phyloP scores from a whole-genome alignment of 2,797 vertebrate genomes.

The Phataginus tricuspis region DNA sequence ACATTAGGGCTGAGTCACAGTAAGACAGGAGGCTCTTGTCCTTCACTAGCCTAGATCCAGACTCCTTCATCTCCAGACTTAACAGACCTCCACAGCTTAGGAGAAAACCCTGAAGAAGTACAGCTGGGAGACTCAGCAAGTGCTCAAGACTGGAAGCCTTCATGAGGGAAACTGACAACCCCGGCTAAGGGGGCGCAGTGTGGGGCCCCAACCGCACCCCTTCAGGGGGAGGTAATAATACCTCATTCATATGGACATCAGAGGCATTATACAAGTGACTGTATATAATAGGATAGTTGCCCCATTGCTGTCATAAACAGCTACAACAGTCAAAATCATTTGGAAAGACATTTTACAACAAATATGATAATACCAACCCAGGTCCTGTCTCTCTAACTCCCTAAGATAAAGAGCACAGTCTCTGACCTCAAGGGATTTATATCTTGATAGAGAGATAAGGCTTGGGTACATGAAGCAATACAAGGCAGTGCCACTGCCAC shows the following conservation, averaged over 20 bases:
- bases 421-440: constrained; percentile 37
- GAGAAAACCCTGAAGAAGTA: background rate
- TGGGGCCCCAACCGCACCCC: background rate
- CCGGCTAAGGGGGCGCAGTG: background rate
- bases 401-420: constrained; percentile 46
- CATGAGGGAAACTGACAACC: background rate
- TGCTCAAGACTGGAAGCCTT: background rate
- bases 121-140: background rate
- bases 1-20: background rate
- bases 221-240: rapidly evolving
- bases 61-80: background rate
- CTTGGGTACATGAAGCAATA: constrained; percentile 37
- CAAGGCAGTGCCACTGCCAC: background rate
- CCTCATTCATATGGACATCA: background rate
- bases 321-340: constrained; percentile 2
- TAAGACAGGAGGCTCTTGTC: background rate
- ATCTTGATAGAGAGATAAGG: constrained; percentile 47
- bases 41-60: background rate
- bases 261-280: background rate
- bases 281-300: background rate
- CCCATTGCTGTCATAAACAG: background rate
- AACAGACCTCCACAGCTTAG: background rate
- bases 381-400: constrained; percentile 22
- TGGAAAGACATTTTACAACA: constrained; percentile 26
- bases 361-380: background rate